Base-by-base conservation (phyloP, 2,113 vertebrate species). In the Plectropomus leopardus region DNA sequence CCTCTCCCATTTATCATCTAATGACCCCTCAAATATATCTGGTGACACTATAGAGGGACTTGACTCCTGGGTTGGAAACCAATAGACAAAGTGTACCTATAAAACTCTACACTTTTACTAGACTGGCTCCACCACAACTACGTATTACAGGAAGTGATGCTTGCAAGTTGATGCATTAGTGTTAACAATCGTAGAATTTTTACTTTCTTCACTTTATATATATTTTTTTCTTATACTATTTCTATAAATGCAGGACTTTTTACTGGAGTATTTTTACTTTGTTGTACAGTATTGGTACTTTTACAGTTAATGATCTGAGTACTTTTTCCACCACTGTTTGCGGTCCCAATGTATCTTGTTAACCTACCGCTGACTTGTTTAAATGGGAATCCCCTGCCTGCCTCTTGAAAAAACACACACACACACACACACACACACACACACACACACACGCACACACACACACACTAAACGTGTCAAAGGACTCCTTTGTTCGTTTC, bases 401-500 rank as follows among this genome's bases (percentile, higher is more conserved):
- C 80, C 66, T 58, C 76, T 72, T 76, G 66, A 77, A 72, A 80
- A n/a, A n/a, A n/a, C n/a, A n/a, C n/a, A n/a, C n/a, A n/a, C n/a
- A n/a, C n/a, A n/a, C n/a, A n/a, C n/a, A n/a, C n/a, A 53, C 47
- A 55, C 51, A 60, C 58, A 72, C 58, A 74, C 73, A 66, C 70
- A 72, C 80, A 70, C 50, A 72, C 66, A 71, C 66, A 76, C 57
- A 76, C n/a, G 70, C 72, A 71, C 77, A 68, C 47, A 76, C 65
- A 79, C 72, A 73, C 79, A 80, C 69, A 74, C 72, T 24, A 44
- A 51, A 82, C n/a, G 76, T 80, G 85, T 92, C 85, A 93, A 90
- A 91, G 85, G 77, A 70, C 63, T 30, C 70, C 89, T 90, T 93
- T 94, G 89, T 93, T 88, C 61, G 32, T 78, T 71, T 76, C 83